These are phyloP conservation scores for Anagrus nilaparvatae DNA, from an alignment of 1,140 invertebrate species.

Conservation along the genomic window DNA sequence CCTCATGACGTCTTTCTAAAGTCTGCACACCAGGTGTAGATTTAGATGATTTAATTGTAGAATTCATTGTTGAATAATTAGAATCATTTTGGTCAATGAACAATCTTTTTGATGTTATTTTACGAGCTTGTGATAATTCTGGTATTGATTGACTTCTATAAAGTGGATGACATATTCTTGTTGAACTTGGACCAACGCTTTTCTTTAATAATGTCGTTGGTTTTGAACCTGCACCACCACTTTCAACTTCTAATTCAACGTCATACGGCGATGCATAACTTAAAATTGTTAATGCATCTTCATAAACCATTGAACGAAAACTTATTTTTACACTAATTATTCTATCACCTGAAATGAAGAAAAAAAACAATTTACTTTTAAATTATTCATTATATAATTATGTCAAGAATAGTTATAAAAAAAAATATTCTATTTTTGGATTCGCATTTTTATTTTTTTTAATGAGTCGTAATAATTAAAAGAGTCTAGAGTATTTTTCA, in stretches of 20 bases:
- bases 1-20: slow-evolving; percentile 28
- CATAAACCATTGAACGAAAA: slow-evolving; percentile 79
- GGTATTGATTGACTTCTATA: slow-evolving; percentile 60
- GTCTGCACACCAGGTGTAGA: slow-evolving; percentile 27
- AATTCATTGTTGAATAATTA: slow-evolving; percentile 39
- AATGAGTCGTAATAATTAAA: too few species aligned
- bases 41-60: slow-evolving; percentile 34
- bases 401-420: background rate
- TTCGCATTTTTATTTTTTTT: too few species aligned
- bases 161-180: slow-evolving; percentile 53
- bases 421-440: too few species aligned
- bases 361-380: slow-evolving; percentile 7
- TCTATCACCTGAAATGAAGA: slow-evolving; percentile 59
- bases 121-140: slow-evolving; percentile 44
- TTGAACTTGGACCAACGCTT: slow-evolving; percentile 39
- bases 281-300: slow-evolving; percentile 81
- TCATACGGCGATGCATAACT: slow-evolving; percentile 89
- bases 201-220: slow-evolving; percentile 42
- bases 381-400: background rate
- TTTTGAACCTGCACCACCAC: slow-evolving; percentile 42
- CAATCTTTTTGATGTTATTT: slow-evolving; percentile 32
- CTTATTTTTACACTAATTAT: slow-evolving; percentile 77
- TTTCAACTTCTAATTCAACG: slow-evolving; percentile 60
- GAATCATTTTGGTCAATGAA: slow-evolving; percentile 41
- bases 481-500: too few species aligned